phyloP scores from a whole-genome alignment of 1,140 invertebrate species.

The Adoxophyes honmai region DNA sequence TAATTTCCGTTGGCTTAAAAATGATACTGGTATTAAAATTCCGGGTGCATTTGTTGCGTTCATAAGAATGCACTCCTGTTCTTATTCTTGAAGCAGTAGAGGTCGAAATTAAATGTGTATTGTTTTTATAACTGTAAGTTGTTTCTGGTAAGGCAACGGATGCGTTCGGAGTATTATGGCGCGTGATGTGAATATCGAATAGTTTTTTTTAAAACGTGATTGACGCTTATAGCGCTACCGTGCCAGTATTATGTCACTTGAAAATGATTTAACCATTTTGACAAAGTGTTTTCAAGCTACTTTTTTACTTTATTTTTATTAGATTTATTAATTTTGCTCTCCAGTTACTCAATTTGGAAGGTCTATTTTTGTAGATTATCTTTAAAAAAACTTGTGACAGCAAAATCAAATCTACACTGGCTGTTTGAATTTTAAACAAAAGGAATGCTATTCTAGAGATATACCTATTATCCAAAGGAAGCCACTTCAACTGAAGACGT shows the following conservation, averaged over 20 bases:
- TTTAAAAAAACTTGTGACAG: too few relatives aligned
- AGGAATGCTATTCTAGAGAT: too few relatives aligned
- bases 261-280: conserved; percentile 4
- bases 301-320: too few relatives aligned
- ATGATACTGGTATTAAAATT: conserved; percentile 8
- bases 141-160: neutral
- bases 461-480: neutral
- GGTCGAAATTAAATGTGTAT: neutral
- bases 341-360: too few relatives aligned
- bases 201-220: neutral
- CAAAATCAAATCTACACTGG: too few relatives aligned
- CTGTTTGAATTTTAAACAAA: too few relatives aligned
- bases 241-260: conserved; percentile 1
- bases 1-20: neutral
- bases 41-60: neutral
- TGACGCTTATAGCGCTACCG: neutral
- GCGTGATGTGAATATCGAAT: conserved; percentile 12
- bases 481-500: conserved; percentile 1
- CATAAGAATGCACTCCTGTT: neutral
- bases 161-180: conserved; percentile 9
- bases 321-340: too few relatives aligned
- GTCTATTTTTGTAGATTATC: too few relatives aligned
- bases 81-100: neutral
- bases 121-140: neutral
- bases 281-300: neutral